Evolutionary conservation across 2,888 invertebrate genomes (phyloP).

Genomic region (Balanococcus diminutus): DNA sequence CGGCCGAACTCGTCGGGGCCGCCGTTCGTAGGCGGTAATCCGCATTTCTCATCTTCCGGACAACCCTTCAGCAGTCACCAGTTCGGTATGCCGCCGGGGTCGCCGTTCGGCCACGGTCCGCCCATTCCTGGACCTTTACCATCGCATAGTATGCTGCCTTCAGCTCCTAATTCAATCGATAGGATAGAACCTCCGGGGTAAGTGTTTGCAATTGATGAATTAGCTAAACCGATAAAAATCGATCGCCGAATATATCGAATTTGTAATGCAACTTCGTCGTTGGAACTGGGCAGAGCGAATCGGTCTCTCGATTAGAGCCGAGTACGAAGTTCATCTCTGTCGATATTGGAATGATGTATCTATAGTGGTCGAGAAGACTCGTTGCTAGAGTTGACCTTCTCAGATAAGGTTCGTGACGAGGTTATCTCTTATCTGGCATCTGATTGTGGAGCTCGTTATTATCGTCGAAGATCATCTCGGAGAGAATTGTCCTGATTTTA

Average conservation of each 20-base stretch:
- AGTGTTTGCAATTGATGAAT: conserved; percentile 61
- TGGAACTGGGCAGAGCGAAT: too few species aligned
- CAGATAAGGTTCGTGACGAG: too few species aligned
- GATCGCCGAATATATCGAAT: neutral
- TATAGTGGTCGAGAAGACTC: too few species aligned
- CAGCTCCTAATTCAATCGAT: conserved; percentile 74
- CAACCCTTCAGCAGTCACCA: conserved; percentile 69
- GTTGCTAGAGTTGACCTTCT: too few species aligned
- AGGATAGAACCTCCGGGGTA: conserved; percentile 75
- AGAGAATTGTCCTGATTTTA: too few species aligned
- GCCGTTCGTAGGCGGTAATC: conserved; percentile 64
- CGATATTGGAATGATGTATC: too few species aligned
- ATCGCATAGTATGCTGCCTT: conserved; percentile 69
- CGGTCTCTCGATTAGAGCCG: too few species aligned
- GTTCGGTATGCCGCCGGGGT: conserved; percentile 74
- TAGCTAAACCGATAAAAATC: neutral
- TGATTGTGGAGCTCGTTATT: too few species aligned
- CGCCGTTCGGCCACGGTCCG: conserved; percentile 71
- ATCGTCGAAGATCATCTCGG: too few species aligned
- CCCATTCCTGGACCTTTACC: conserved; percentile 69
- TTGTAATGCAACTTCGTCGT: neutral
- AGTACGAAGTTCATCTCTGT: too few species aligned
- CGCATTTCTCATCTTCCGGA: conserved; percentile 71
- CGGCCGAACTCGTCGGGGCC: conserved; percentile 65
- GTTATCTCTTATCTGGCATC: too few species aligned